A percentile compares a stretch with the other conserved stretches of the same genome.
These are phyloP conservation scores for Orestias chungarensis DNA, from an alignment of 2,797 vertebrate genomes.

Conservation along the genomic window DNA sequence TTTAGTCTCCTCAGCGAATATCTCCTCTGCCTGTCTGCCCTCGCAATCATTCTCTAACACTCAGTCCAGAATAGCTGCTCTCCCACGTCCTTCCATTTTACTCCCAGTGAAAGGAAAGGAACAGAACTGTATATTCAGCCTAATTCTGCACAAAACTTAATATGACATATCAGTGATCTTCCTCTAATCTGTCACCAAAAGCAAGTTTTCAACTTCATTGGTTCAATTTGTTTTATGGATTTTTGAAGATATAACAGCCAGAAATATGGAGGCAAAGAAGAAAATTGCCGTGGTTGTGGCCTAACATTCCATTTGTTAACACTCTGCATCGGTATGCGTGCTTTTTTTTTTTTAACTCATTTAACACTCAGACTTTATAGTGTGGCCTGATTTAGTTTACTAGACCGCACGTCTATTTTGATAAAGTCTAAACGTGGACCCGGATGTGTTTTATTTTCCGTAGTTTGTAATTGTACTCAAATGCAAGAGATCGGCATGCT, in stretches of 20 bases:
- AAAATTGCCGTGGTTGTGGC: slow-evolving; percentile 38
- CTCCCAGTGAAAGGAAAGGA: slow-evolving; percentile 36
- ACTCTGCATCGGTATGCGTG: slow-evolving; percentile 26
- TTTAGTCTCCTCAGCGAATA: slow-evolving; percentile 81
- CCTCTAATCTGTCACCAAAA: slow-evolving; percentile 3
- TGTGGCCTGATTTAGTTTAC: slow-evolving; percentile 26
- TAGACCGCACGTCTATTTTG: slow-evolving; percentile 18
- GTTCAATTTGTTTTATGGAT: slow-evolving; percentile 8
- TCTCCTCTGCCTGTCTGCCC: slow-evolving; percentile 69
- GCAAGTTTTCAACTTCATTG: background rate
- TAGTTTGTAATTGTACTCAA: slow-evolving; percentile 37
- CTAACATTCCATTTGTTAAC: slow-evolving; percentile 29
- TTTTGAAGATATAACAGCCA: slow-evolving; percentile 16
- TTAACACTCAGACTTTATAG: slow-evolving; percentile 36
- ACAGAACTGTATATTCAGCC: slow-evolving; percentile 13
- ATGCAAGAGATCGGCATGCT: slow-evolving; percentile 30
- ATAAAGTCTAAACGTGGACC: slow-evolving; percentile 31
- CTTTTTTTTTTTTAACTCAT: slow-evolving; percentile 33
- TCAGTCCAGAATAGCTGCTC: slow-evolving; percentile 48
- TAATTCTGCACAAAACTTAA: background rate
- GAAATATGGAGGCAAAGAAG: slow-evolving; percentile 10
- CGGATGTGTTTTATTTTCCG: slow-evolving; percentile 46
- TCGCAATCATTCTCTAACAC: slow-evolving; percentile 65
- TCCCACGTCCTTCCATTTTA: slow-evolving; percentile 43
- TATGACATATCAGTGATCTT: background rate